Base-by-base conservation (phyloP, 2,797 vertebrate species). In the Tapera naevia region DNA sequence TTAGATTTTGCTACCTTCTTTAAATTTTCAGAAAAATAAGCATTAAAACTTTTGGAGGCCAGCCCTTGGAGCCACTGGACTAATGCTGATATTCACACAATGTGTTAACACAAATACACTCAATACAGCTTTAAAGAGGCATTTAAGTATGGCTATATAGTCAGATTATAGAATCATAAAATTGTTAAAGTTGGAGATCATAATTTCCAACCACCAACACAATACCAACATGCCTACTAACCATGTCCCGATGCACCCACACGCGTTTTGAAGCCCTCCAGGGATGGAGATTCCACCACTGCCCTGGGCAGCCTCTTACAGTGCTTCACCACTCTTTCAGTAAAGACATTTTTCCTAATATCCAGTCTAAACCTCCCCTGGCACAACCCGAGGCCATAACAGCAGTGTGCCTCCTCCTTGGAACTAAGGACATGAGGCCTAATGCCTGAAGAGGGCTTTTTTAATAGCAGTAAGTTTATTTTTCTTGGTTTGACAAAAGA, bases 11-110 rank as follows among this genome's bases (percentile, higher is more conserved):
- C 80, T 93, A 78, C 37, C 86, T 80, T 78, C 45, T 97, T 84
- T 82, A 86, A 89, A 94, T 97, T 97, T 83, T 89, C 65, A 93
- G 64, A 89, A 89, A 89, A 84, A 60, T 74, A 94, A 80, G 28
- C 43, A 80, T 80, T 81, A 90, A 74, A 94, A 58, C 60, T 92
- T 79, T 92, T 58, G 32, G 80, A 37, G 45, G 86, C 53, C 80
- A 89, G 81, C 25, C 35, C 66, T 86, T 88, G 50, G 11, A 80
- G 76, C 70, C 94, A 78, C 66, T 33, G 13, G 61, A 80, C 70
- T 74, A 66, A 92, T 62, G 73, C 30, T 88, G 73, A 92, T 80
- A 88, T 60, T 89, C 76, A 92, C 79, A 91, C 74, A 51, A 76
- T 17, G 41, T 94, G n/a, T 82, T 93, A 95, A 93, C 57, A 53